Evolutionary conservation across 2,888 invertebrate genomes (phyloP), one percentile per base, ranked within the genome.

Genomic region (Polymixis lichenea): DNA sequence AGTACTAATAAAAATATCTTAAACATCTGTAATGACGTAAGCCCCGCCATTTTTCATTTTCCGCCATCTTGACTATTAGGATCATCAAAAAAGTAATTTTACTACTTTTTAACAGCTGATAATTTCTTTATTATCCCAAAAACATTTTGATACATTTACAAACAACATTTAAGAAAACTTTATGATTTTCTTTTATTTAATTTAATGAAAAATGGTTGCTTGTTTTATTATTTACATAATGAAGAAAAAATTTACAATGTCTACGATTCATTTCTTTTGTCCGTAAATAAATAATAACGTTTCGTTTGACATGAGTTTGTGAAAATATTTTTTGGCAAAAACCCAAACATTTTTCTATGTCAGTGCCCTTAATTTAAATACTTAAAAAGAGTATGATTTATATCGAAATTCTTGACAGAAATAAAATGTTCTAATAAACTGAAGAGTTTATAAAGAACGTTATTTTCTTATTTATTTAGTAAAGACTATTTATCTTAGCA

Each of bases 361-460:
- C 22, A 60, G 2, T 65, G 56, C 72, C 76, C 75, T 72, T 80
- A 65, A 19, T 55, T 19, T 32, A 70, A 68, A 74, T 70, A 72
- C 78, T 78, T 43, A 60, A 64, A 81, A 81, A 43, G 46, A 53
- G 15, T 61, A 85, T 80, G 77, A 87, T 80, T 74, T 72, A 80
- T 70, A 51, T 28, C 38, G 22, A 51, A 46, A 82, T 60, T 46
- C 32, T 43, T 69, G 61, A 70, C 78, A 56, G 11, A 68, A 71
- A 72, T 80, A 78, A 75, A 71, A 83, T 69, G 66, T 62, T 71
- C 38, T 68, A 60, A 74, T 58, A 62, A 77, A 72, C 15, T 38
- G 66, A 60, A 53, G 76, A 43, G 70, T 67, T 60, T 58, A 64
- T 28, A 61, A 25, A 65, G 4, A 28, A n/a, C 6, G 25, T 51